Percentiles rank a stretch among this genome's conserved stretches.
Evolutionary conservation across 2,797 vertebrate species (phyloP).

Genomic region (Sebastes flavidus): DNA sequence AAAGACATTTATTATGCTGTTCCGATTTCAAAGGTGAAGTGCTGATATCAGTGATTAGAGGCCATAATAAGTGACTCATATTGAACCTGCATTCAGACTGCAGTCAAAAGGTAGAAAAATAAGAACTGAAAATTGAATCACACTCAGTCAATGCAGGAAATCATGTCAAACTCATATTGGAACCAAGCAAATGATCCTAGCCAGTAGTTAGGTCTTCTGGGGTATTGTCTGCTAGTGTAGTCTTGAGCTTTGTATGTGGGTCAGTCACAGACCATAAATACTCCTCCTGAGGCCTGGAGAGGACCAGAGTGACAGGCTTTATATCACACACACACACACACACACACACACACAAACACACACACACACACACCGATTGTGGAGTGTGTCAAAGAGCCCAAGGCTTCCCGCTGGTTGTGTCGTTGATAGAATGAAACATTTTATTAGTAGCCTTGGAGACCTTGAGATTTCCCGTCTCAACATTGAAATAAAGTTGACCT

Average conservation of each 20-base stretch:
- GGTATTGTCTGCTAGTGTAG: background rate
- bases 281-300: conserved; percentile 8
- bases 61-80: background rate
- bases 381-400: background rate
- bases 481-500: background rate
- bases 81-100: background rate
- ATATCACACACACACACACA: background rate
- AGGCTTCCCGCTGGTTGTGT: background rate
- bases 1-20: background rate
- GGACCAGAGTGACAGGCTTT: conserved; percentile 6
- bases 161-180: background rate
- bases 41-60: background rate
- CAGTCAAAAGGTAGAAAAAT: background rate
- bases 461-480: background rate
- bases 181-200: background rate
- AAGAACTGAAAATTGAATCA: background rate
- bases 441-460: conserved; percentile 4
- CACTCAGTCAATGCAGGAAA: background rate
- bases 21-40: background rate
- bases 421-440: conserved; percentile 7
- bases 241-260: conserved; percentile 40
- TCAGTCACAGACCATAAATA: conserved; percentile 58
- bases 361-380: background rate
- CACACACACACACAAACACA: background rate
- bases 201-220: background rate